A percentile compares a stretch with the other conserved stretches of the same genome.
These are phyloP conservation scores for Saccopteryx leptura DNA, from an alignment of 2,113 vertebrate genomes.

Conservation along the genomic window DNA sequence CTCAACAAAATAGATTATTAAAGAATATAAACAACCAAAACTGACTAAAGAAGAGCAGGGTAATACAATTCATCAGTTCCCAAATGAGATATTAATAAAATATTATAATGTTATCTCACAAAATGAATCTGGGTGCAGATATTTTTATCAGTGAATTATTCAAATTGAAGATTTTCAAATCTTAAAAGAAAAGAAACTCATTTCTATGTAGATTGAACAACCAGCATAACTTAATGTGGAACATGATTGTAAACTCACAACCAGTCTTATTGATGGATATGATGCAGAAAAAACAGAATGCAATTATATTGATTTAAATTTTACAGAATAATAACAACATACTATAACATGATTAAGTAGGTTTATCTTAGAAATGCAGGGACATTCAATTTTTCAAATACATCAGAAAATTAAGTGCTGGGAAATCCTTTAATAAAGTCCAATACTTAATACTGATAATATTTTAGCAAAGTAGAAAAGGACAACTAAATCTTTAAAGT, in stretches of 20 bases:
- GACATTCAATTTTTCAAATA: background rate
- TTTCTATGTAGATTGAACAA: background rate
- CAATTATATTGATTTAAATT: background rate
- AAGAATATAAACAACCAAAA: background rate
- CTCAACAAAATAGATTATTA: background rate
- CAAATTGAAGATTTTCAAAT: background rate
- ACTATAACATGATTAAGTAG: background rate
- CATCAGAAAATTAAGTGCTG: background rate
- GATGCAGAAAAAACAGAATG: background rate
- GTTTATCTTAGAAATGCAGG: background rate
- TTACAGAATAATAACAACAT: background rate
- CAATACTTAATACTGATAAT: background rate
- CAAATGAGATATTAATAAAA: background rate
- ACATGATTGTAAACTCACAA: background rate
- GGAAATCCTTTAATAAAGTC: background rate
- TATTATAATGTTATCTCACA: background rate
- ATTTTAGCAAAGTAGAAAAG: background rate
- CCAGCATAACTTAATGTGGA: background rate
- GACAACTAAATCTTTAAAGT: background rate
- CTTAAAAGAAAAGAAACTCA: background rate
- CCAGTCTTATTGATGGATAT: background rate
- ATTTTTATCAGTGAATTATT: slow-evolving; percentile 17
- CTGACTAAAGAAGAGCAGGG: background rate
- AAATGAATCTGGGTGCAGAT: background rate
- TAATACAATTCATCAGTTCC: background rate